phyloP scores from a whole-genome alignment of 2,113 vertebrate genomes.

The Hippocampus barbouri region DNA sequence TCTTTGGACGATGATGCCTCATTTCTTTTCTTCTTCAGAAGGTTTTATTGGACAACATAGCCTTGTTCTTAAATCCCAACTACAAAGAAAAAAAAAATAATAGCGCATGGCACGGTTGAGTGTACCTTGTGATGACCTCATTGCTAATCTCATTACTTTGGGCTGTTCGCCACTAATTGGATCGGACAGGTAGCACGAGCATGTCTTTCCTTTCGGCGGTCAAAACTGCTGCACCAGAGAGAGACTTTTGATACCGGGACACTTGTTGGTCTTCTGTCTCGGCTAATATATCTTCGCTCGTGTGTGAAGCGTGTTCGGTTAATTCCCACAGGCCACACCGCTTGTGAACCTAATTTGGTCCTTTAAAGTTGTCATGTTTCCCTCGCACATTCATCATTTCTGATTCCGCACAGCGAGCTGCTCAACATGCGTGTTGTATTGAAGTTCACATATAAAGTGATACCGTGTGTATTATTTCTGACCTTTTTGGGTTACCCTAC shows the following conservation, averaged over 20 bases:
- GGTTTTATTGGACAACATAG: slow-evolving; percentile 2
- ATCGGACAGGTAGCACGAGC: slow-evolving; percentile 43
- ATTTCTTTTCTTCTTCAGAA: slow-evolving; percentile 28
- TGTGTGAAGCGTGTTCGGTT: background rate
- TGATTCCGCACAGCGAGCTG: background rate
- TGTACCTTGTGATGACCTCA: slow-evolving; percentile 16
- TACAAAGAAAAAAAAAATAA: background rate
- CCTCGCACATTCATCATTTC: background rate
- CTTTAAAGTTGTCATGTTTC: background rate
- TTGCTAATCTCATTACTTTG: slow-evolving; percentile 47
- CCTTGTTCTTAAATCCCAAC: background rate
- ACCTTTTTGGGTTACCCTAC: background rate
- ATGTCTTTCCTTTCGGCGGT: background rate
- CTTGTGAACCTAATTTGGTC: background rate
- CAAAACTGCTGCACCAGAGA: background rate
- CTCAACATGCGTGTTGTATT: background rate
- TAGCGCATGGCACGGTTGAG: slow-evolving; percentile 13
- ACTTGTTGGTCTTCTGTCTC: background rate
- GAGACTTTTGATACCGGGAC: background rate
- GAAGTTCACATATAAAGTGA: background rate
- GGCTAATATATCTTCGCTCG: background rate
- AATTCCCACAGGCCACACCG: background rate
- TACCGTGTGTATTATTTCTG: background rate
- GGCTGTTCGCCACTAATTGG: slow-evolving; percentile 46
- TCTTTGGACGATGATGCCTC: slow-evolving; percentile 43